A percentile compares a stretch with the other conserved stretches of the same genome.
Conservation (phyloP, 2,113 vertebrate species). For the Takifugu bimaculatus region DNA sequence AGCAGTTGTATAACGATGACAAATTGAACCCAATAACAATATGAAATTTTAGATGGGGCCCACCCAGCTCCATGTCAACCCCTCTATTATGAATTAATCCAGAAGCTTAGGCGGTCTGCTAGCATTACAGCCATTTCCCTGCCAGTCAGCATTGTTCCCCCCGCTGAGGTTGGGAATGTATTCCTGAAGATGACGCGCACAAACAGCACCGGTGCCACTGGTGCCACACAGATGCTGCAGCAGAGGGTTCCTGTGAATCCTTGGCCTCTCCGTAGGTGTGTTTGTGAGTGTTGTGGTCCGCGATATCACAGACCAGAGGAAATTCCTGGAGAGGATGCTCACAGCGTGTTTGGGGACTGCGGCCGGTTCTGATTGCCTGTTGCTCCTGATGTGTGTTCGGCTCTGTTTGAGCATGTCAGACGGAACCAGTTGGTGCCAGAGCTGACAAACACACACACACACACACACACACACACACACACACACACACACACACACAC, state of each 20-base stretch:
- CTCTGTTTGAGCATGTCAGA: constrained; percentile 72
- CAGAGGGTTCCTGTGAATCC: neutral
- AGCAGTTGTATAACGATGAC: constrained; percentile 7
- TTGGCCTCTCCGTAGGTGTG: no score
- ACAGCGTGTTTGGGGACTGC: constrained; percentile 44
- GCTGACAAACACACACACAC: constrained; percentile 53
- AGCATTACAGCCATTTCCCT: constrained; percentile 27
- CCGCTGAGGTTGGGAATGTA: constrained; percentile 20
- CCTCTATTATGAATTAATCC: constrained; percentile 43
- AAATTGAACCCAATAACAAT: constrained; percentile 20
- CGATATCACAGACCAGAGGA: constrained; percentile 3
- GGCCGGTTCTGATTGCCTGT: constrained; percentile 65
- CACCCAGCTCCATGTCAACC: constrained; percentile 26
- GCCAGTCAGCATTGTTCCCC: constrained; percentile 34
- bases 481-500: constrained; percentile 1
- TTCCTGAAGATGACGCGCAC: constrained; percentile 24
- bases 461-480: constrained; percentile 26
- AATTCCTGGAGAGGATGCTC: constrained; percentile 31
- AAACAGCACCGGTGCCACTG: constrained; percentile 28
- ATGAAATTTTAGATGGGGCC: constrained; percentile 40
- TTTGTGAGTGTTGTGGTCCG: no score
- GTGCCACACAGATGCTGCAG: constrained; percentile 19
- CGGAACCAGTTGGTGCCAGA: constrained; percentile 69
- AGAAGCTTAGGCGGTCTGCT: constrained; percentile 31
- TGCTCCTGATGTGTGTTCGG: constrained; percentile 71